These are phyloP conservation scores for Cettia cetti DNA, from an alignment of 2,113 vertebrate genomes.

Conservation along the genomic window DNA sequence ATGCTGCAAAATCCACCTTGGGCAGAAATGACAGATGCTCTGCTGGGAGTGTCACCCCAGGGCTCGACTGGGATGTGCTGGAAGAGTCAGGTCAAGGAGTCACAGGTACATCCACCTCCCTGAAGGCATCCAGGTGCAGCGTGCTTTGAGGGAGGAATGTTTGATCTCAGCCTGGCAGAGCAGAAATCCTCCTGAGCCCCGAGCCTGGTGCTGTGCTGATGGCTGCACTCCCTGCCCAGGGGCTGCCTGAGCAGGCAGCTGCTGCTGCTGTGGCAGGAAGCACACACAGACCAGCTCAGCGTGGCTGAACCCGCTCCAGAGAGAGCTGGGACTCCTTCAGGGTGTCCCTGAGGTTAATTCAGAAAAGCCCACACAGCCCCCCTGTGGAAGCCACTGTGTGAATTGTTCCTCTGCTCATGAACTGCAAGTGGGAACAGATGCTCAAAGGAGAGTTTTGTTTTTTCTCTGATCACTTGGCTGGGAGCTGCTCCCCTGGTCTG, in stretches of 20 bases:
- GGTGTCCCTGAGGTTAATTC: neutral
- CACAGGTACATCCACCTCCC: accelerated
- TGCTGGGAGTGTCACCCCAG: neutral
- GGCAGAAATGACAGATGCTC: neutral
- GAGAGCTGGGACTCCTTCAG: neutral
- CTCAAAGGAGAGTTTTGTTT: neutral
- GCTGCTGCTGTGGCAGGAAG: neutral
- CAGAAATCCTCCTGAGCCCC: neutral
- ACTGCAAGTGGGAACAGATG: neutral
- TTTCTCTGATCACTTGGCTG: neutral
- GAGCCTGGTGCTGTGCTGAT: neutral
- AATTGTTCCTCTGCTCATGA: neutral
- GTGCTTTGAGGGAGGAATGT: neutral
- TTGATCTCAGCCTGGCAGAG: neutral
- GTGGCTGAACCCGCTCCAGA: neutral
- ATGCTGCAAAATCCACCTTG: neutral
- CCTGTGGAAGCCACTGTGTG: neutral
- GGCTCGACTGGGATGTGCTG: neutral
- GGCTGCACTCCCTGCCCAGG: neutral
- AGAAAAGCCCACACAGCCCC: neutral
- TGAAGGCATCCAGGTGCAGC: neutral
- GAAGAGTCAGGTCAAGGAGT: neutral
- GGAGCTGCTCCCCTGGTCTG: neutral
- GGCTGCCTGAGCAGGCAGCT: neutral
- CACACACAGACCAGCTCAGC: neutral